phyloP scores from a whole-genome alignment of 92 coral and sea anemone species.

The Ricordea florida region DNA sequence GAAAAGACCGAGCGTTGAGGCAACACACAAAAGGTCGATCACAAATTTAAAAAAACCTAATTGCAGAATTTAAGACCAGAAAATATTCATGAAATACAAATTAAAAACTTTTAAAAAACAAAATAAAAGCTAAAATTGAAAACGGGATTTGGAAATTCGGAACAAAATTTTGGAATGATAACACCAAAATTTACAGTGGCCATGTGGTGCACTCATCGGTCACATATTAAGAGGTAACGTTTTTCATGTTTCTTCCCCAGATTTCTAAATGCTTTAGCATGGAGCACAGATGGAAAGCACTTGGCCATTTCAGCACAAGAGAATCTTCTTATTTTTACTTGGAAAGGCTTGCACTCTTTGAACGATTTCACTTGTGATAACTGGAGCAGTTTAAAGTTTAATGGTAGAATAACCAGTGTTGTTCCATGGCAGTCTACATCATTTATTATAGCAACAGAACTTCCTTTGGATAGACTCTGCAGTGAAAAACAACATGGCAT shows the following conservation, averaged over 20 bases:
- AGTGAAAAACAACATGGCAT: not conserved
- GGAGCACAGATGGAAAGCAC: slow-evolving; percentile 16
- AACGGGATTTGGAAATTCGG: no score
- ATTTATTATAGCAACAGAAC: slow-evolving; percentile 23
- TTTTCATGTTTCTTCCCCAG: not conserved
- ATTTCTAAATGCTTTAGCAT: slow-evolving; percentile 11
- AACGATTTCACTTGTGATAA: slow-evolving; percentile 4
- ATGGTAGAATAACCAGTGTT: slow-evolving; percentile 17
- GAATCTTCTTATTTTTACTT: not conserved
- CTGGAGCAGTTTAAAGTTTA: slow-evolving; percentile 14
- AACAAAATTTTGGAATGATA: no score
- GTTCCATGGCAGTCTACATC: slow-evolving; percentile 9
- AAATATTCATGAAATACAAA: no score
- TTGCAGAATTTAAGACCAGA: no score
- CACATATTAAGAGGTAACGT: no score
- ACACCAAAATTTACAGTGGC: no score
- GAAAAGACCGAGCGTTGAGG: no score
- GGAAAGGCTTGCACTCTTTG: slow-evolving; percentile 6
- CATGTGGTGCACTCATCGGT: no score
- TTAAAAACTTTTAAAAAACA: no score
- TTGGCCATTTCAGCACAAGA: slow-evolving; percentile 16
- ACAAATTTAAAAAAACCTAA: no score
- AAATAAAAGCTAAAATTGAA: no score
- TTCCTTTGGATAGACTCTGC: slow-evolving; percentile 22
- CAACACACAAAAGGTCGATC: no score